These are phyloP conservation scores for Crenuchus spilurus DNA, from an alignment of 2,797 vertebrate genomes.

Conservation along the genomic window DNA sequence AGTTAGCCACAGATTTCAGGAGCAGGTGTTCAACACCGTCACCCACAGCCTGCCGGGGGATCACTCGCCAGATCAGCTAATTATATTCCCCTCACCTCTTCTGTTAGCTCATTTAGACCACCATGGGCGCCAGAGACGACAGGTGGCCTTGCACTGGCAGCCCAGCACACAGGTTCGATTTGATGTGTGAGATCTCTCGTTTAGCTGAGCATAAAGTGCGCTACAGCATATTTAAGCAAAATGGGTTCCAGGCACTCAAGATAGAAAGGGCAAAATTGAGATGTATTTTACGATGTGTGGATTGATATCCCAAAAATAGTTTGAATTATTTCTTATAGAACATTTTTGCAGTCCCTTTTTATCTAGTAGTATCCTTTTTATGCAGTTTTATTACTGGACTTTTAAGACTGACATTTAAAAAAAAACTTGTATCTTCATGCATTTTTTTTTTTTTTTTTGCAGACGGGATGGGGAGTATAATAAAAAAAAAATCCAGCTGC, in stretches of 20 bases:
- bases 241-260: not conserved
- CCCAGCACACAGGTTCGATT: slow-evolving; percentile 39
- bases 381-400: too few relatives aligned
- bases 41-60: slow-evolving; percentile 40
- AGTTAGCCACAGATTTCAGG: slow-evolving; percentile 52
- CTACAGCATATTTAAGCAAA: not conserved
- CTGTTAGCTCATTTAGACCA: slow-evolving; percentile 51
- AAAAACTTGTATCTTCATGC: too few relatives aligned
- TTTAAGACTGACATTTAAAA: too few relatives aligned
- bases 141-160: slow-evolving; percentile 49
- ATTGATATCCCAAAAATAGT: too few relatives aligned
- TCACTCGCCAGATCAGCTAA: slow-evolving; percentile 56
- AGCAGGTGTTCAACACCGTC: slow-evolving; percentile 58
- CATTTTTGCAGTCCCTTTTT: too few relatives aligned
- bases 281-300: not conserved
- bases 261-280: not conserved
- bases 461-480: too few relatives aligned
- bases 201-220: slow-evolving; percentile 27
- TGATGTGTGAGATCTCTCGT: not conserved
- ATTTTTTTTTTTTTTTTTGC: too few relatives aligned
- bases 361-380: too few relatives aligned
- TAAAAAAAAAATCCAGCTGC: too few relatives aligned
- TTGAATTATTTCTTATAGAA: too few relatives aligned
- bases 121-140: slow-evolving; percentile 47
- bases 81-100: slow-evolving; percentile 58